Base-by-base conservation (phyloP, 2,888 invertebrate species). In the Parnassius smintheus region DNA sequence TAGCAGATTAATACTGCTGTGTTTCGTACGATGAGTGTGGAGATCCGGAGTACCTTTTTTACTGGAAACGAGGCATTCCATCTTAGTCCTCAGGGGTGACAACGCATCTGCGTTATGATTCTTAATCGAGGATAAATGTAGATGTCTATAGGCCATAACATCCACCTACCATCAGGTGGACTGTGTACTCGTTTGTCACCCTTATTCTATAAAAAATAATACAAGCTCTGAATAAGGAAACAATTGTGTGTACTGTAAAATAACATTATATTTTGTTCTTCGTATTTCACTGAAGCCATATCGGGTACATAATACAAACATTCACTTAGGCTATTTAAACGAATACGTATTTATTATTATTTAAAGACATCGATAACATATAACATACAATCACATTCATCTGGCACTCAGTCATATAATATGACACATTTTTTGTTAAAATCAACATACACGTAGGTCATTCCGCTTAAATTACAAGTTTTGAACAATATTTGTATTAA, bases 181-280 rank as follows among this genome's bases (percentile, higher is more conserved):
- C 18, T 18, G 18, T 18, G 18, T 18, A 18, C 1, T 18, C 18
- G 18, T 18, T 18, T 18, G 18, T 18, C 18, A 18, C 18, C 18
- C 18, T 18, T 18, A 18, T 18, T 18, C 18, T 18, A 18, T 18
- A 18, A 18, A 18, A 18, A 18, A 18, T 18, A 18, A 18, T 18
- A 18, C 18, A 11, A 44, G 9, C 13, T 25, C 51, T 9, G 61
- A 62, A 50, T 67, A 67, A 78, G 69, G 64, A 82, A 78, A 77
- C 61, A 46, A 52, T 10, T 45, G 25, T 55, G 51, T 83, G 56
- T 73, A 88, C 77, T 88, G 81, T 87, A 90, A 91, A 91, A 91
- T 90, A 91, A 89, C 88, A 79, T 85, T 86, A 86, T 84, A 85
- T 85, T 86, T 85, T 77, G 76, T 85, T 81, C 80, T 77, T 82